Base-by-base conservation (phyloP, 2,113 vertebrate species). In the Telmatochromis brichardi region DNA sequence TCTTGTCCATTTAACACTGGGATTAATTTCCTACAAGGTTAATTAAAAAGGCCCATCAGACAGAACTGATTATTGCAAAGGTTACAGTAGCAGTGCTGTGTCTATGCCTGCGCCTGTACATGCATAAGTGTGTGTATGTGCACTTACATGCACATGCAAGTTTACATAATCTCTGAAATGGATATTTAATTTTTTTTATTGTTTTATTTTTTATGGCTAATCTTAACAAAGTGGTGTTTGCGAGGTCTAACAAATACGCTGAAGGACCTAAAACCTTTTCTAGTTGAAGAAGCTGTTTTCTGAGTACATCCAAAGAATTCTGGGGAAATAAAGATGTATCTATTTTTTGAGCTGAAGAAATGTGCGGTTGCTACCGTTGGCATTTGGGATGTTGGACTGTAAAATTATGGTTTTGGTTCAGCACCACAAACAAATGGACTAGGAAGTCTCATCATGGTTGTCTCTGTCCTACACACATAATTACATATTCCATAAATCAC, bases 21-120 rank as follows among this genome's bases (percentile, higher is more conserved):
- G 95, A 96, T 96, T 96, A 96, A 97, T 96, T 96, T 96, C 94
- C 95, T 95, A 94, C 94, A 95, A 96, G 96, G 96, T 96, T 97
- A 97, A 97, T 97, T 96, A 96, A 96, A 96, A 94, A 96, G 94
- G 95, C 95, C 94, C 95, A 95, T 96, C 95, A 96, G 95, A 96
- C 96, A 93, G 90, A 93, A 93, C 90, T 95, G 96, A 96, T 97
- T 95, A 96, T 95, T 93, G 95, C 94, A 96, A 96, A 96, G 96
- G 96, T 97, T 97, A 96, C 94, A 90, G 94, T 96, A 91, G 92
- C 94, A 84, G 83, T 71, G 91, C 76, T 9, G 90, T 84, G 86
- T 94, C 86, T 81, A 80, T 84, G 84, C 54, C 79, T 73, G 81
- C 9, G 11, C 86, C 33, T 87, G 82, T 81, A 86, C 81, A 89